A percentile compares a stretch with the other conserved stretches of the same genome.
Evolutionary conservation across 2,113 vertebrate genomes (phyloP).

Genomic region (Hippolais icterina): DNA sequence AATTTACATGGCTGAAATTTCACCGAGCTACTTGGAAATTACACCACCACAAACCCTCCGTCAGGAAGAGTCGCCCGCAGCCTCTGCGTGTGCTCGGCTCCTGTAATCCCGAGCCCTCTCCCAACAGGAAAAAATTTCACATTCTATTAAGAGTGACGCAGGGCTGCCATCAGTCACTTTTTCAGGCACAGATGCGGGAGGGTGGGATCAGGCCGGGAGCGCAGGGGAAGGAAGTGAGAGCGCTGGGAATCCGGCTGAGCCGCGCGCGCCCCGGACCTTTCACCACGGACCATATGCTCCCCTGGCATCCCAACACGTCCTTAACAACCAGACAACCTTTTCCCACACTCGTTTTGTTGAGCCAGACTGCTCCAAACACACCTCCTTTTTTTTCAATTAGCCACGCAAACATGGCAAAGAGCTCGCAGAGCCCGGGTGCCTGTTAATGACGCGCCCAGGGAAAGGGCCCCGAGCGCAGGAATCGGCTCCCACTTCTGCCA

Average conservation of each 20-base stretch:
- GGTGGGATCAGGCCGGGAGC: not conserved
- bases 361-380: slow-evolving; percentile 27
- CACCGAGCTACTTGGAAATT: not conserved
- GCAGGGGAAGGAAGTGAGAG: not conserved
- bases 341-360: not conserved
- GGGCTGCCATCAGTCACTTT: not conserved
- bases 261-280: not conserved
- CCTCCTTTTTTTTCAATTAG: not conserved
- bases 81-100: not conserved
- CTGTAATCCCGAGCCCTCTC: not conserved
- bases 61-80: not conserved
- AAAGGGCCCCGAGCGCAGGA: not conserved
- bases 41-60: not conserved
- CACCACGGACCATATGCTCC: slow-evolving; percentile 42
- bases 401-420: not conserved
- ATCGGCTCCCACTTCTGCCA: not conserved
- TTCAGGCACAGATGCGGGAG: not conserved
- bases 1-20: slow-evolving; percentile 31
- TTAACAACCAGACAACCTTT: not conserved
- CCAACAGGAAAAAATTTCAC: not conserved
- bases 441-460: not conserved
- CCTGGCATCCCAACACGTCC: slow-evolving; percentile 15
- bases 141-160: not conserved
- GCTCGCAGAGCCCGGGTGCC: not conserved
- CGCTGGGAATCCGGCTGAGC: not conserved